Percentiles rank a stretch among this genome's conserved stretches.
Evolutionary conservation across 2,797 vertebrate species (phyloP).

Genomic region (Dendrocincla tyrannina): DNA sequence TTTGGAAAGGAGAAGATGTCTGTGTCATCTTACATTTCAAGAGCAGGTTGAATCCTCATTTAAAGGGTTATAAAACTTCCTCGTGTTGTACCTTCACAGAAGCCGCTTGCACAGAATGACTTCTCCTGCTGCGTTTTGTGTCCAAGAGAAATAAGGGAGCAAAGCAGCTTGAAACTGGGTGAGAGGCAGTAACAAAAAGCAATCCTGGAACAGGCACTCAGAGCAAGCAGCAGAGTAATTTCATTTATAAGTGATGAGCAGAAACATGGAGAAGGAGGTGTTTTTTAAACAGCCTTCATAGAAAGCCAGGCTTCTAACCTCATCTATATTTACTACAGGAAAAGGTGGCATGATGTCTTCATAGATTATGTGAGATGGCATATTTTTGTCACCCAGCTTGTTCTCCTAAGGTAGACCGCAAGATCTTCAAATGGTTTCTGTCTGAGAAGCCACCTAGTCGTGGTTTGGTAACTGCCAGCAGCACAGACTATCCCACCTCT

Average conservation of each 20-base stretch:
- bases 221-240: neutral
- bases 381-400: constrained; percentile 13
- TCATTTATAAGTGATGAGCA: neutral
- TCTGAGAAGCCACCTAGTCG: constrained; percentile 10
- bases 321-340: constrained; percentile 28
- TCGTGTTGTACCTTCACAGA: neutral
- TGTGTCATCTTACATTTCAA: neutral
- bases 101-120: neutral
- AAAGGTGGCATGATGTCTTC: neutral
- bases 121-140: neutral
- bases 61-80: neutral
- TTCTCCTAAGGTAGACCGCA: constrained; percentile 27
- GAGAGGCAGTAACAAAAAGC: neutral
- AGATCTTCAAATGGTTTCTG: constrained; percentile 36
- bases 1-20: neutral
- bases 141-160: neutral
- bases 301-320: neutral
- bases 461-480: constrained; percentile 40
- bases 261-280: neutral
- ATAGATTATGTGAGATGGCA: constrained; percentile 7
- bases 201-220: neutral
- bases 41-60: neutral
- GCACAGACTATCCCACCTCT: constrained; percentile 23
- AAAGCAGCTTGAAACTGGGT: neutral
- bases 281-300: neutral